Evolutionary conservation across 2,888 invertebrate genomes (phyloP), one percentile per base, ranked within the genome.

Genomic region (Limnephilus rhombicus): DNA sequence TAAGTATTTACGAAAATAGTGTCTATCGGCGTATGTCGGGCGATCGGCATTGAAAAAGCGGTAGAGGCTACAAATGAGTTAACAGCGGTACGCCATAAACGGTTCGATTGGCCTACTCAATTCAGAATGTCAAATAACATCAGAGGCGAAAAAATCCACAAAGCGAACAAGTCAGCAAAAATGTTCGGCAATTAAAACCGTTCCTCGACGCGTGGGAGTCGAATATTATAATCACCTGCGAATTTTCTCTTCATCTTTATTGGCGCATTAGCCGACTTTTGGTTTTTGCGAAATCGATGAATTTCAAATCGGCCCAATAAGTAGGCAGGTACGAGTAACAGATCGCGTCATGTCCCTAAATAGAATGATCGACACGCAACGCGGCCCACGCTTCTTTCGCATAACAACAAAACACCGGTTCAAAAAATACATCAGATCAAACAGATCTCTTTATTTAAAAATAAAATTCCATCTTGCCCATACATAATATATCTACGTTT

Each of bases 241-340:
- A 82, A 82, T 34, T 31, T 82, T 82, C 82, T 82, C 31, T 34
- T 82, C 82, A 13, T 82, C 82, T 31, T 82, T 82, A 34, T 82
- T 24, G 68, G 68, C 68, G 7, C 68, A 68, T 68, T 68, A 68
- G n/a, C 68, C 68, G 68, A n/a, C 68, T 68, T 68, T 68, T 68
- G 68, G 68, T 68, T 68, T 68, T 68, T 68, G 24, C 68, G 68
- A 68, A 68, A 68, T 68, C 68, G 68, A 68, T 34, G 34, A 82
- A 82, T 82, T 82, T 15, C 34, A 34, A 82, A 31, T 82, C 34
- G 15, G 82, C 34, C 82, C 82, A 34, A 82, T 82, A 82, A 68
- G 68, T 34, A 82, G 31, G 31, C 5, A 82, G 34, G 82, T 31
- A 31, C 31, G 31, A 31, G 2, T 31, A 13, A 82, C 18, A 34